Evolutionary conservation across 2,113 vertebrate species (phyloP).

Genomic region (Tricholaema leucomelas): DNA sequence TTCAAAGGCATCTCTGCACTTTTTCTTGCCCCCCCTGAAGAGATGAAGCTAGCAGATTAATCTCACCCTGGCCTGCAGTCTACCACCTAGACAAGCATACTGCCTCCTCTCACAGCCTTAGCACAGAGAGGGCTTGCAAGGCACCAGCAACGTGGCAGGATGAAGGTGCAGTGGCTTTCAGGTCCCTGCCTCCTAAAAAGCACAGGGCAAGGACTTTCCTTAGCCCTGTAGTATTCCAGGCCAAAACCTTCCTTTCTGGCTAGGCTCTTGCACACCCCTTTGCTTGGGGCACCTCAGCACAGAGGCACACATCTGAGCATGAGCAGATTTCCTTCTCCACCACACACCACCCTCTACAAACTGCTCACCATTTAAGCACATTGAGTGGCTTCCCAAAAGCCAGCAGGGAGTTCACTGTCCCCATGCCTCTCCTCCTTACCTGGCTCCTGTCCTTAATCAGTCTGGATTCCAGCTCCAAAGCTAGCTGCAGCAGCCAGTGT

Average conservation of each 20-base stretch:
- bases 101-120: not conserved
- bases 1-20: not conserved
- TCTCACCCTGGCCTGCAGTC: not conserved
- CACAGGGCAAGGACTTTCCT: accelerated
- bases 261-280: not conserved
- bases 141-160: not conserved
- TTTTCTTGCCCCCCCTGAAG: not conserved
- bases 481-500: constrained; percentile 92
- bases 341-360: not conserved
- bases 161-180: not conserved
- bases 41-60: not conserved
- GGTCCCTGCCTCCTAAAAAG: not conserved
- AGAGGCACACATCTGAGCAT: not conserved
- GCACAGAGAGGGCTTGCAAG: not conserved
- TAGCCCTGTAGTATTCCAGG: not conserved
- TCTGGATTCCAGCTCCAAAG: constrained; percentile 92
- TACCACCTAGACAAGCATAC: accelerated
- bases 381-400: not conserved
- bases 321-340: not conserved
- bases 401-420: not conserved
- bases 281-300: not conserved
- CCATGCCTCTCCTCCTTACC: constrained; percentile 70
- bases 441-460: constrained; percentile 88
- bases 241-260: not conserved
- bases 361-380: accelerated